Evolutionary conservation across 2,888 invertebrate genomes (phyloP), one percentile per base, ranked within the genome.

Genomic region (Andrena minutula): DNA sequence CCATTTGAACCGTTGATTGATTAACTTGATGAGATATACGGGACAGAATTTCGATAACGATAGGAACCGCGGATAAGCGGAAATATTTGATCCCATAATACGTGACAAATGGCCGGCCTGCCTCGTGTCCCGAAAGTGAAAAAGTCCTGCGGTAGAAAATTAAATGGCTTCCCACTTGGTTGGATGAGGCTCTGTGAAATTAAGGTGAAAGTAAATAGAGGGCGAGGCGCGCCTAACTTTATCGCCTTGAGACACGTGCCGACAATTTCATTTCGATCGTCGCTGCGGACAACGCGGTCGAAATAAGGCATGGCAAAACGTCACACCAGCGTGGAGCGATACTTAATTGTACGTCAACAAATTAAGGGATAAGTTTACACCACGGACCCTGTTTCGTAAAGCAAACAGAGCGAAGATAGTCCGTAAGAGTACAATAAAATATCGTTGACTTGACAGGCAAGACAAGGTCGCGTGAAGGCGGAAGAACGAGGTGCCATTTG

Each of bases 1-100:
- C 68, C 79, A 76, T 69, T 79, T 64, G 77, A 64, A 69, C 77
- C 77, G 60, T 76, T 79, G 79, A 79, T 79, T 79, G 77, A 79
- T 79, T 79, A 79, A 76, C 77, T 76, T 26, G 69, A 64, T 69
- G 63, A 79, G 56, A 69, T 76, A 76, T 76, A 16, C 68, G 23
- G 63, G 65, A 63, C 77, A 63, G 77, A 64, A 79, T 69, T 79
- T 76, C 63, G 77, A 69, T 76, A 76, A 69, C 77, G 77, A 53
- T 41, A 28, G 20, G 30, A 53, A 68, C 56, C 77, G 32, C 77
- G 41, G 56, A 76, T 68, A 58, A 65, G 20, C 49, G 49, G 64
- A 58, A 75, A 75, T 74, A 75, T 23, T 66, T 74, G 60, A 32
- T 30, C 51, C 41, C 30, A 32, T 75, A 53, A 61, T 66, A 65